These are phyloP conservation scores for Hypena proboscidalis DNA, from an alignment of 2,888 invertebrate species.

Conservation along the genomic window DNA sequence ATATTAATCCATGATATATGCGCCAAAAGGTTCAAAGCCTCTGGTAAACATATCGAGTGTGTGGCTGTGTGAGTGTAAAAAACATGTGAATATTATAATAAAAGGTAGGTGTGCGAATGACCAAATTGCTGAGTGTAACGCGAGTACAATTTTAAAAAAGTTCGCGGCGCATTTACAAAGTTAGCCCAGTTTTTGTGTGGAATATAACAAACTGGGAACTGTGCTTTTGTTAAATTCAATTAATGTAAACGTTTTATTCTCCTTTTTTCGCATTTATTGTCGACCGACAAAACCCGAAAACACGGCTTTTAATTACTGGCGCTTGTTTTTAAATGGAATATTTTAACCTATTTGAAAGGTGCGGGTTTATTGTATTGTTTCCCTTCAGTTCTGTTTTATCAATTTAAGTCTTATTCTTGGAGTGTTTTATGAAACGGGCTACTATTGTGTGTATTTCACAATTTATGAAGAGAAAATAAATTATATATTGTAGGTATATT, in stretches of 20 bases:
- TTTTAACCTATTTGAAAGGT: conserved; percentile 12
- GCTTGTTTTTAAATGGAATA: conserved; percentile 23
- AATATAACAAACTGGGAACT: conserved; percentile 40
- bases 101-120: conserved; percentile 31
- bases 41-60: background rate
- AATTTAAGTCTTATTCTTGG: too few relatives aligned
- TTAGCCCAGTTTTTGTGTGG: conserved; percentile 37
- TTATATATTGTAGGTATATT: too few relatives aligned
- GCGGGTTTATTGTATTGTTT: background rate
- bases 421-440: too few relatives aligned
- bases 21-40: too few relatives aligned
- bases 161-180: conserved; percentile 30
- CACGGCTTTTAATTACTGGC: conserved; percentile 33
- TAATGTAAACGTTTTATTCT: conserved; percentile 32
- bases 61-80: conserved; percentile 21
- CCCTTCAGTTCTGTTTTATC: too few relatives aligned
- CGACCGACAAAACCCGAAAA: conserved; percentile 19
- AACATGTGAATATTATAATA: conserved; percentile 18
- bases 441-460: too few relatives aligned
- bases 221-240: conserved; percentile 47
- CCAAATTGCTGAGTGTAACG: conserved; percentile 33
- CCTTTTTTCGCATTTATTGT: conserved; percentile 25
- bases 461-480: too few relatives aligned
- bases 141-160: conserved; percentile 39
- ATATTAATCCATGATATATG: too few relatives aligned